A percentile compares a stretch with the other conserved stretches of the same genome.
Conservation (phyloP, 2,797 vertebrate genomes). For the Heliangelus exortis region DNA sequence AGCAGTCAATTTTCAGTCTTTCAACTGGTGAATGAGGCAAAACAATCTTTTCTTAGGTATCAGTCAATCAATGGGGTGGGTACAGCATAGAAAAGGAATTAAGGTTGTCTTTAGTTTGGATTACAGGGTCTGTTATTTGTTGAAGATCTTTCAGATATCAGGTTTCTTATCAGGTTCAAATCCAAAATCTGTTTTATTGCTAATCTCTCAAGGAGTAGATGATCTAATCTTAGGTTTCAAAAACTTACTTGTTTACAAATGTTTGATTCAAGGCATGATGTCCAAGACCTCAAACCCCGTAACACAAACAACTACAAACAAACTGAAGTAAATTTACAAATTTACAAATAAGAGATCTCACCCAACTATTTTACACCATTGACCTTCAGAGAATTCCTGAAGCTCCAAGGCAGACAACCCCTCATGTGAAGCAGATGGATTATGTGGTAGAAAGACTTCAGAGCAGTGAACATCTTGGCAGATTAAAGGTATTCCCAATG, state of each 20-base stretch:
- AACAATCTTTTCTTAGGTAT: background rate
- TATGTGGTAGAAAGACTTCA: background rate
- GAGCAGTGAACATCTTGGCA: background rate
- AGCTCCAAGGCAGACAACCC: background rate
- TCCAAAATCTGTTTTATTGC: background rate
- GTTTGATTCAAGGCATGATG: background rate
- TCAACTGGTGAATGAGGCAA: background rate
- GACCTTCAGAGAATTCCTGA: background rate
- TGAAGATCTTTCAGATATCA: background rate
- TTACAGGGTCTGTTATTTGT: background rate
- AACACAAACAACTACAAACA: background rate
- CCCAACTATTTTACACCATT: background rate
- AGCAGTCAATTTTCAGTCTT: background rate
- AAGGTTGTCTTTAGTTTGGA: background rate
- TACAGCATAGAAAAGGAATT: background rate
- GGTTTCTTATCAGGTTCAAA: background rate
- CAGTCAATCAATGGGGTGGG: background rate
- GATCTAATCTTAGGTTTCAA: background rate
- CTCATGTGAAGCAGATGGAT: background rate
- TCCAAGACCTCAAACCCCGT: background rate
- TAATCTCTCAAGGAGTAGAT: background rate
- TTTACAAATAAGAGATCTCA: background rate
- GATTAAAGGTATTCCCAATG: background rate
- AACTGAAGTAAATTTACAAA: background rate
- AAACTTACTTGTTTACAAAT: background rate